A percentile compares a stretch with the other conserved stretches of the same genome.
Conservation (phyloP, 2,888 invertebrate genomes). For the Tuta absoluta region DNA sequence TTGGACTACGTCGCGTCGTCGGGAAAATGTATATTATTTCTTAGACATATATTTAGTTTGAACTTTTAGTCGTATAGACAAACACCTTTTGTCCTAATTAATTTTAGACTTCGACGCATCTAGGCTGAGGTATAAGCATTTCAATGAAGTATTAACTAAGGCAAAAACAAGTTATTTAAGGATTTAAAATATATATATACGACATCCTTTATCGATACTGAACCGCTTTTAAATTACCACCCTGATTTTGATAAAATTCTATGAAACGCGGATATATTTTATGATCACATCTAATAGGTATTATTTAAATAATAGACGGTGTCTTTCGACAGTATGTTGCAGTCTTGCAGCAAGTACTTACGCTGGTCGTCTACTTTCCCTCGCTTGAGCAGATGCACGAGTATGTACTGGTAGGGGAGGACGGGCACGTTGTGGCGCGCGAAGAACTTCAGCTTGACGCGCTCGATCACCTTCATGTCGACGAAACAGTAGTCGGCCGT, state of each 20-base stretch:
- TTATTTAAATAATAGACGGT: slow-evolving; percentile 67
- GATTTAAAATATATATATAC: too few species aligned
- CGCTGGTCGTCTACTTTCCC: slow-evolving; percentile 69
- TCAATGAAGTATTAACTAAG: too few species aligned
- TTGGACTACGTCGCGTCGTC: too few species aligned
- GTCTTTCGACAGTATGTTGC: slow-evolving; percentile 59
- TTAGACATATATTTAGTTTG: too few species aligned
- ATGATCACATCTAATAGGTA: slow-evolving; percentile 52
- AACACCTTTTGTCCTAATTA: too few species aligned
- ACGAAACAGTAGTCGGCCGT: slow-evolving; percentile 75
- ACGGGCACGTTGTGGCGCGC: slow-evolving; percentile 74
- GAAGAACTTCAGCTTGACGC: slow-evolving; percentile 71
- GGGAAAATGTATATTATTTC: too few species aligned
- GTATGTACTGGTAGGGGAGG: slow-evolving; percentile 73
- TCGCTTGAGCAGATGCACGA: slow-evolving; percentile 67
- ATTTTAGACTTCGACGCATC: too few species aligned
- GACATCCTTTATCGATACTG: too few species aligned
- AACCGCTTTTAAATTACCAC: too few species aligned
- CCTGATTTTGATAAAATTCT: neutral
- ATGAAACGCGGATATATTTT: neutral
- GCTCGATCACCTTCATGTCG: slow-evolving; percentile 75
- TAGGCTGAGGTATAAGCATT: too few species aligned
- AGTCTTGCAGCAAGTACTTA: slow-evolving; percentile 72
- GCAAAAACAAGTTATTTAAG: too few species aligned
- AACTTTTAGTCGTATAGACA: too few species aligned